Conservation (phyloP, 2,888 invertebrate species). For the Protonemura montana region DNA sequence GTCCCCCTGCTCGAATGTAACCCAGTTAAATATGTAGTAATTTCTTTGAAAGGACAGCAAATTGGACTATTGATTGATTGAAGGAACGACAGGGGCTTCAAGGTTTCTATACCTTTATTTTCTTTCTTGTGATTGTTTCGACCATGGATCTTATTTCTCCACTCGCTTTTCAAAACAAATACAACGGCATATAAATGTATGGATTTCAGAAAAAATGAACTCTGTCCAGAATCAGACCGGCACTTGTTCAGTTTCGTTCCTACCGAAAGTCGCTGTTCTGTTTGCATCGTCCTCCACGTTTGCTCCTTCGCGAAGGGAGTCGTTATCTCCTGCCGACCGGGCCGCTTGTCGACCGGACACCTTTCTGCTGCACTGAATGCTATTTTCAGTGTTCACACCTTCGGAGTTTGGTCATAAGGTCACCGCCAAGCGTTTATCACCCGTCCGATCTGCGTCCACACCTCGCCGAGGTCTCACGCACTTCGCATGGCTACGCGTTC, state of each 20-base stretch:
- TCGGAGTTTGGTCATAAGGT: slow-evolving; percentile 16
- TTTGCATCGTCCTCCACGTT: neutral
- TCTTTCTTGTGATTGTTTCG: neutral
- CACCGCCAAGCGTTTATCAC: slow-evolving; percentile 14
- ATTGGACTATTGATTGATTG: slow-evolving; percentile 12
- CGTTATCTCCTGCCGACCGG: neutral
- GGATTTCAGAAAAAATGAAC: neutral
- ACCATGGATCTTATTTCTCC: neutral
- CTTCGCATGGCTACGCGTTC: neutral
- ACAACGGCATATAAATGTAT: neutral
- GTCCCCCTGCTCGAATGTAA: neutral
- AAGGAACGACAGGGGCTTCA: neutral
- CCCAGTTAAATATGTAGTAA: slow-evolving; percentile 1
- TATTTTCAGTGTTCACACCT: slow-evolving; percentile 34
- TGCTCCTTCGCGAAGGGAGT: neutral
- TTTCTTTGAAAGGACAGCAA: neutral
- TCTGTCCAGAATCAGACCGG: neutral
- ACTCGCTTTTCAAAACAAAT: neutral
- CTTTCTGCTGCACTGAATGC: slow-evolving; percentile 20
- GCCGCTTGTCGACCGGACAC: neutral
- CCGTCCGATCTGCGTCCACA: slow-evolving; percentile 1
- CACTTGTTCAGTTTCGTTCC: neutral
- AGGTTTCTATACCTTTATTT: neutral
- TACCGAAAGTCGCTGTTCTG: neutral
- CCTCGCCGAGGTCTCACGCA: slow-evolving; percentile 2